Evolutionary conservation across 2,113 vertebrate genomes (phyloP).

Genomic region (Haemorhous mexicanus): DNA sequence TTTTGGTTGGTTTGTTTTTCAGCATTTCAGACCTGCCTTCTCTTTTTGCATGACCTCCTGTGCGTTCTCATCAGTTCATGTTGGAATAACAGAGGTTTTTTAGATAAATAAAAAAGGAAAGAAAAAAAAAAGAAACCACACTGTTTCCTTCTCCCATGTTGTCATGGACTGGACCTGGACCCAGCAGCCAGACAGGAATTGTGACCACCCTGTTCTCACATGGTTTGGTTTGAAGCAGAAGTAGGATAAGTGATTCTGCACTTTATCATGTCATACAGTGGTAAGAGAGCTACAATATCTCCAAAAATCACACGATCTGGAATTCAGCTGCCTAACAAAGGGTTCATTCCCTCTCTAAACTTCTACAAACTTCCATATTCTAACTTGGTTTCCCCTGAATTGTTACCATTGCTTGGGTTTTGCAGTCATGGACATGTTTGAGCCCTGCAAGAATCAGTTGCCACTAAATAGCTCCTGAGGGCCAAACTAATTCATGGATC

Average conservation of each 20-base stretch:
- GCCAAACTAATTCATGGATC: neutral
- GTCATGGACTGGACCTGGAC: neutral
- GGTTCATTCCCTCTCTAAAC: neutral
- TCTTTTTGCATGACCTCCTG: slow-evolving; percentile 40
- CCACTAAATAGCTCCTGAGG: neutral
- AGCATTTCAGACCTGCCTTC: slow-evolving; percentile 16
- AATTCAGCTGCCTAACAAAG: neutral
- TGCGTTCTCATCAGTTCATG: neutral
- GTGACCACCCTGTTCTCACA: neutral
- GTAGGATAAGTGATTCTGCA: neutral
- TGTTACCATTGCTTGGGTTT: neutral
- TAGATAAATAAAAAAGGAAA: neutral
- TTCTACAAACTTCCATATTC: neutral
- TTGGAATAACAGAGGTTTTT: slow-evolving; percentile 1
- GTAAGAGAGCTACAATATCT: neutral
- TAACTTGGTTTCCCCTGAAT: neutral
- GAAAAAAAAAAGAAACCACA: neutral
- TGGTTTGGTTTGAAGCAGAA: neutral
- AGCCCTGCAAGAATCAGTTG: neutral
- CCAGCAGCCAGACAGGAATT: neutral
- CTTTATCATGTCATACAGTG: neutral
- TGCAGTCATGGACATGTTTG: neutral
- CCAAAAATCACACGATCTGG: neutral
- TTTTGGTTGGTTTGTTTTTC: slow-evolving; percentile 38
- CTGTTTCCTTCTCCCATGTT: neutral